A percentile compares a stretch with the other conserved stretches of the same genome.
phyloP scores from a whole-genome alignment of 2,888 invertebrate genomes.

The Hetaerina titia region DNA sequence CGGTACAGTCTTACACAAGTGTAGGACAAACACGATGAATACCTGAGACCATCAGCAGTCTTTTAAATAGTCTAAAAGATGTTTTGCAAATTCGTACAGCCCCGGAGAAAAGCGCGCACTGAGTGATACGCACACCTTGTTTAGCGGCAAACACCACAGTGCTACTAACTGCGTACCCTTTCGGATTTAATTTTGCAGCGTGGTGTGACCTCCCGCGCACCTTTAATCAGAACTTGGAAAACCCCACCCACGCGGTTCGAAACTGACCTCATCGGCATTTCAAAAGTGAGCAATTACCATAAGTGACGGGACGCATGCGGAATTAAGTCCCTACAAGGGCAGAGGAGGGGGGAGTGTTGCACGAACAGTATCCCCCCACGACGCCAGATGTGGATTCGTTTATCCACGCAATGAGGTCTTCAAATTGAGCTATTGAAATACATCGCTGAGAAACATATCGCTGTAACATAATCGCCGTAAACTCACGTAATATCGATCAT shows the following conservation, averaged over 20 bases:
- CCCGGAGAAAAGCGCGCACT: no score
- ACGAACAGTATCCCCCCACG: background rate
- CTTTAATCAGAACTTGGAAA: background rate
- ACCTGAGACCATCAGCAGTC: no score
- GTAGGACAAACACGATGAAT: no score
- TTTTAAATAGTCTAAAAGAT: no score
- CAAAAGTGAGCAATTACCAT: background rate
- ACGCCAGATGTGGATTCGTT: background rate
- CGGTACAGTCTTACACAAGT: no score
- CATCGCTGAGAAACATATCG: background rate
- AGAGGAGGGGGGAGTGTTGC: background rate
- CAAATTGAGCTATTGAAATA: background rate
- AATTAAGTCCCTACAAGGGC: background rate
- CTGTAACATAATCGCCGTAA: no score
- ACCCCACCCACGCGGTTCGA: background rate
- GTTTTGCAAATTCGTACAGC: no score
- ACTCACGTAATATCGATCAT: background rate
- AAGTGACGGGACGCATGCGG: background rate
- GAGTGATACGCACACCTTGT: no score
- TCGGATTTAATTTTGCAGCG: background rate
- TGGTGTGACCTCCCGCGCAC: background rate
- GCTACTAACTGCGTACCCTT: background rate
- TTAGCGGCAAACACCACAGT: no score
- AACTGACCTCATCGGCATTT: background rate
- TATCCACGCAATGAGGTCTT: background rate